Evolutionary conservation across 2,888 invertebrate species (phyloP).

Genomic region (Ptychoptera albimana): DNA sequence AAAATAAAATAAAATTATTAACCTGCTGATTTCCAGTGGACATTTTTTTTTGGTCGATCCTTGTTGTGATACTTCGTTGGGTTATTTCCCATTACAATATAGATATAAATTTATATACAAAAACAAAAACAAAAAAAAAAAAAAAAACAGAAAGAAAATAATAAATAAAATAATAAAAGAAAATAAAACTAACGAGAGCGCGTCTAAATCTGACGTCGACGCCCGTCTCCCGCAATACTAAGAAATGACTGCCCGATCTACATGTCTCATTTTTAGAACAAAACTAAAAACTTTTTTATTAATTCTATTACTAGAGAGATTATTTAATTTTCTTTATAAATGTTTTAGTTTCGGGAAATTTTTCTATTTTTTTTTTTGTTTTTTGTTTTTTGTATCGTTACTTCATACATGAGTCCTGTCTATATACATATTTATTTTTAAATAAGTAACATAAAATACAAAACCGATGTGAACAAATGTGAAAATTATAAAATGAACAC

Average conservation of each 20-base stretch:
- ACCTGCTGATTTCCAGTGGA: constrained; percentile 79
- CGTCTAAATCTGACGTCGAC: constrained; percentile 6
- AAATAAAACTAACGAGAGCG: constrained; percentile 6
- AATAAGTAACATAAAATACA: too few relatives aligned
- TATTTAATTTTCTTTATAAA: too few relatives aligned
- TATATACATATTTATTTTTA: too few relatives aligned
- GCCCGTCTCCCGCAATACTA: constrained; percentile 1
- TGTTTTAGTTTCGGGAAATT: too few relatives aligned
- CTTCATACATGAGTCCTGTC: too few relatives aligned
- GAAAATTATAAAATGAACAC: too few relatives aligned
- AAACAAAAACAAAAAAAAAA: constrained; percentile 3
- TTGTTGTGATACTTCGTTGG: constrained; percentile 41
- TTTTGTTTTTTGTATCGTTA: too few relatives aligned
- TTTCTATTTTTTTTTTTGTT: too few relatives aligned
- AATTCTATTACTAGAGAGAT: too few relatives aligned
- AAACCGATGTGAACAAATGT: too few relatives aligned
- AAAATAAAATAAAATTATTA: constrained; percentile 21
- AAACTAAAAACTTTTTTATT: too few relatives aligned
- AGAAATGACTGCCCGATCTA: background rate
- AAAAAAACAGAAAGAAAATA: constrained; percentile 5
- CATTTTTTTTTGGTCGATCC: constrained; percentile 52
- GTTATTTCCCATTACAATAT: constrained; percentile 43
- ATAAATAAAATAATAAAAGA: constrained; percentile 5
- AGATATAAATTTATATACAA: constrained; percentile 11
- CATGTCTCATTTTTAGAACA: background rate